phyloP scores from a whole-genome alignment of 2,113 vertebrate species.

The Labeo catla region DNA sequence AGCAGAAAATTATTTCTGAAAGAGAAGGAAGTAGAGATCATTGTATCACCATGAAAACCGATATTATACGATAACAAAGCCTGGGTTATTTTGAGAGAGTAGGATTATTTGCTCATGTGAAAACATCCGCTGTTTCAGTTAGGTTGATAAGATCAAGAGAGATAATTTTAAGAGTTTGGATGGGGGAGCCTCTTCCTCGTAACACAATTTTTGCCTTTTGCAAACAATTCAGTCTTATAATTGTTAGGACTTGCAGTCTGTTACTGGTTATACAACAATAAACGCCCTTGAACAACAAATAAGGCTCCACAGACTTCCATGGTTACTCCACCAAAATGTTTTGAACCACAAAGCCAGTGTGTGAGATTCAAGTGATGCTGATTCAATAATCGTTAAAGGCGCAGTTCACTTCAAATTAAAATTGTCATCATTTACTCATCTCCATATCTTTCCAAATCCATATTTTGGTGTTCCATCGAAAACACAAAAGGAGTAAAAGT shows the following conservation, averaged over 20 bases:
- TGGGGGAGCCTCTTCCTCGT: not conserved
- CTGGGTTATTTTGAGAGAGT: not conserved
- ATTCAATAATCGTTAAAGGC: not conserved
- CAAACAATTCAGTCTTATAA: conserved; percentile 10
- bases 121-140: conserved; percentile 16
- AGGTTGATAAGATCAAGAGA: not conserved
- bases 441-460: no score
- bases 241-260: not conserved
- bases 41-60: not conserved
- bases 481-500: not conserved
- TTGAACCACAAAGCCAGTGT: not conserved
- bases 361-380: not conserved
- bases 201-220: conserved; percentile 18
- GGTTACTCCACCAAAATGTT: conserved; percentile 5
- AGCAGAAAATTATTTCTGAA: no score
- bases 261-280: not conserved
- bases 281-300: not conserved
- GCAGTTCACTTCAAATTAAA: no score
- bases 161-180: not conserved
- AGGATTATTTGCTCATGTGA: not conserved
- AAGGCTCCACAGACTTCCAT: not conserved
- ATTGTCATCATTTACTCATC: no score
- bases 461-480: no score
- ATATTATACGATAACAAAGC: conserved; percentile 27
- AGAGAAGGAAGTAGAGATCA: not conserved